Evolutionary conservation across 2,113 vertebrate genomes (phyloP).

Genomic region (Microcebus griseorufus): DNA sequence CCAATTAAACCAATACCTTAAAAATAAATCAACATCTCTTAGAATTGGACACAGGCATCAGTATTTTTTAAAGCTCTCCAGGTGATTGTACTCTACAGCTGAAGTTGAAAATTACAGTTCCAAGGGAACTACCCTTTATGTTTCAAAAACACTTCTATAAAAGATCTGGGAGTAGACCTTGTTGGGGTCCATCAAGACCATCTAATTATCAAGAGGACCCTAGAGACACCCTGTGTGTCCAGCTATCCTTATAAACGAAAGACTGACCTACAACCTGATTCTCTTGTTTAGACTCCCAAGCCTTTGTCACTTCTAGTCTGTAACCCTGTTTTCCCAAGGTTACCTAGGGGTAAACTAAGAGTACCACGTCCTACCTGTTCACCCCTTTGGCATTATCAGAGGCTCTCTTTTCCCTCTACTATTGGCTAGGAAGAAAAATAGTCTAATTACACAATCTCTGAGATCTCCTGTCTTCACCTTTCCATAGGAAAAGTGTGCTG

Average conservation of each 20-base stretch:
- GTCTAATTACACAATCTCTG: background rate
- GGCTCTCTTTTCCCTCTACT: background rate
- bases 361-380: fast-evolving
- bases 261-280: background rate
- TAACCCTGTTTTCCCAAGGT: background rate
- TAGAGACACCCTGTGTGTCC: background rate
- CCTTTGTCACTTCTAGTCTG: background rate
- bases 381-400: background rate
- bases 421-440: background rate
- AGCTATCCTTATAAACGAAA: background rate
- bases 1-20: background rate
- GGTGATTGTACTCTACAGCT: background rate
- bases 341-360: background rate
- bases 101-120: background rate
- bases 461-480: background rate
- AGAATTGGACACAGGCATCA: background rate
- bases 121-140: background rate
- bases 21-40: background rate
- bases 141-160: background rate
- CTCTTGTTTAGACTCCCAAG: background rate
- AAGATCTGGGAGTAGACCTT: background rate
- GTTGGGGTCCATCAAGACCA: background rate
- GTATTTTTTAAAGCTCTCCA: background rate
- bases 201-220: background rate
- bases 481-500: background rate